A percentile compares a stretch with the other conserved stretches of the same genome.
Conservation (phyloP, 2,113 vertebrate species). For the Corydoras sp. region DNA sequence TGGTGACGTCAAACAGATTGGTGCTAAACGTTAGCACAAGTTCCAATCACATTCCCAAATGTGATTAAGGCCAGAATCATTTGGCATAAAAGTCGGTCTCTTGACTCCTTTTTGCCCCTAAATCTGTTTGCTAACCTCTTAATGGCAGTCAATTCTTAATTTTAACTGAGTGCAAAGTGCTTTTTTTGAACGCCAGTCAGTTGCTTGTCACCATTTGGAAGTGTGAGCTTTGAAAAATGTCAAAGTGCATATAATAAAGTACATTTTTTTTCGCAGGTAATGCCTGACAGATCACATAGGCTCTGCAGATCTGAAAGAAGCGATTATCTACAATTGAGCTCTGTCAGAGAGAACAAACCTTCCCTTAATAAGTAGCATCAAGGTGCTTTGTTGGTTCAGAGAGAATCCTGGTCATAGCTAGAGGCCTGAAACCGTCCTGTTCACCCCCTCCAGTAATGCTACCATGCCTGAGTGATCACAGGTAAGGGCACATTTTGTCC, state of each 20-base stretch:
- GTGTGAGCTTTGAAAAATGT: not conserved
- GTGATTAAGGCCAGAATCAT: slow-evolving; percentile 13
- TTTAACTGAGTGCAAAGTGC: not conserved
- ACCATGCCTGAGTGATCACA: slow-evolving; percentile 52
- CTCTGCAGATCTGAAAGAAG: slow-evolving; percentile 63
- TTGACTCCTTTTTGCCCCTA: slow-evolving; percentile 1
- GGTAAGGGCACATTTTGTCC: slow-evolving; percentile 24
- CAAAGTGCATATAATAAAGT: not conserved
- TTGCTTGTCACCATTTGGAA: too few relatives aligned
- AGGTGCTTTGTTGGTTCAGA: slow-evolving; percentile 41
- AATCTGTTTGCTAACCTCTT: not conserved
- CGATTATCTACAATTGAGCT: slow-evolving; percentile 74
- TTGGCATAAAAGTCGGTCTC: slow-evolving; percentile 8
- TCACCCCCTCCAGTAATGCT: slow-evolving; percentile 32
- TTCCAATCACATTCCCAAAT: slow-evolving; percentile 8
- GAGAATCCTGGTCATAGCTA: slow-evolving; percentile 47
- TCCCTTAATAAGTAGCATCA: slow-evolving; percentile 58
- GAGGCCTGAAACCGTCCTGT: slow-evolving; percentile 37
- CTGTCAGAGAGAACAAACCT: slow-evolving; percentile 67
- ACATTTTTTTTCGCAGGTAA: slow-evolving; percentile 22
- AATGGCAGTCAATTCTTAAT: not conserved
- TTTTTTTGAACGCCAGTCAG: too few relatives aligned
- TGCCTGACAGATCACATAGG: slow-evolving; percentile 71
- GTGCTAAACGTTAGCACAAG: slow-evolving; percentile 38
- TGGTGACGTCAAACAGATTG: slow-evolving; percentile 43